These are phyloP conservation scores for Torymus auratus DNA, from an alignment of 2,888 invertebrate genomes.

Conservation along the genomic window DNA sequence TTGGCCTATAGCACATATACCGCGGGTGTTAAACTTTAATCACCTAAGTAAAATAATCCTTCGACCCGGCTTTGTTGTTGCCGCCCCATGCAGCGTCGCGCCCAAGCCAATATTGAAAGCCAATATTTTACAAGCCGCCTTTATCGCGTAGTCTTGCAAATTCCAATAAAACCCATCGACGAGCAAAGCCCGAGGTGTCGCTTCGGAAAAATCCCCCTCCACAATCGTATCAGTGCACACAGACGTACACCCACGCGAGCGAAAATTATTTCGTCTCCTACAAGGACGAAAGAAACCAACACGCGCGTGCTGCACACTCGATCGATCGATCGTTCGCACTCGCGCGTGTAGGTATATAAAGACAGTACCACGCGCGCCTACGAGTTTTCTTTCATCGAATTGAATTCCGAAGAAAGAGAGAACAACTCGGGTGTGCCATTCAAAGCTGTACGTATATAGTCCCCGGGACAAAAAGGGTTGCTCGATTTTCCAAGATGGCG, in stretches of 20 bases:
- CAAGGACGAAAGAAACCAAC: neutral
- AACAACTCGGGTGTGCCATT: conserved; percentile 17
- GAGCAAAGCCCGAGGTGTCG: neutral
- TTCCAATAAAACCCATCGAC: conserved; percentile 32
- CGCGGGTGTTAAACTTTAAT: neutral
- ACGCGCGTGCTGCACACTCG: no score
- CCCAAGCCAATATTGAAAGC: conserved; percentile 34
- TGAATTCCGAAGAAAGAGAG: conserved; percentile 3
- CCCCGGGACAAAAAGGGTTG: no score
- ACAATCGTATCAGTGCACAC: neutral
- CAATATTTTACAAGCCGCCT: conserved; percentile 38
- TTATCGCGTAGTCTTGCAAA: conserved; percentile 21
- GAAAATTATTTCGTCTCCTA: conserved; percentile 13
- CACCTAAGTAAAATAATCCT: conserved; percentile 21
- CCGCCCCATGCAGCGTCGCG: neutral
- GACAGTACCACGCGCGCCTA: neutral
- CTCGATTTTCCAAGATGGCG: no score
- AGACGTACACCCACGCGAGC: neutral
- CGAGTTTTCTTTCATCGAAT: conserved; percentile 21
- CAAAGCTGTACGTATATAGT: neutral
- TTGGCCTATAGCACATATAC: no score
- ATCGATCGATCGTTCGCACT: neutral
- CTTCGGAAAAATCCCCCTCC: neutral
- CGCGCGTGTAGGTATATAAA: neutral
- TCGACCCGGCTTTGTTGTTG: neutral